Percentiles rank a stretch among this genome's conserved stretches.
These are phyloP conservation scores for Choreutis nemorana DNA, from an alignment of 2,888 invertebrate genomes.

Conservation along the genomic window DNA sequence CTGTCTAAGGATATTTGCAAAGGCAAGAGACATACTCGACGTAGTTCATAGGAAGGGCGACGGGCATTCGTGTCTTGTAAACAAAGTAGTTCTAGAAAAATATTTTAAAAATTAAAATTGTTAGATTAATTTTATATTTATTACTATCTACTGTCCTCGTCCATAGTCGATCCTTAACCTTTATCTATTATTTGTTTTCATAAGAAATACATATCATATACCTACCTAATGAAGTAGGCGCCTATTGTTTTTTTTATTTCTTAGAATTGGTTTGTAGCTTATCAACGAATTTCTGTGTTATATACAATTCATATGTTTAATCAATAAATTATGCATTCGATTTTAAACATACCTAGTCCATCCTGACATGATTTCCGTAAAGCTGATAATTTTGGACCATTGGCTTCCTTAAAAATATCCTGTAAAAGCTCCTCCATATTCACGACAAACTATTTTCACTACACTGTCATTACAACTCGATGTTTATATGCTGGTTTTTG, in stretches of 20 bases:
- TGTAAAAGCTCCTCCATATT: constrained; percentile 87
- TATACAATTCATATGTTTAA: constrained; percentile 1
- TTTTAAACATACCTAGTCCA: constrained; percentile 75
- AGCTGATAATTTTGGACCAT: constrained; percentile 76
- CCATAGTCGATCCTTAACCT: too few relatives aligned
- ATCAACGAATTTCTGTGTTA: too few relatives aligned
- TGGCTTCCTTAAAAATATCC: constrained; percentile 85
- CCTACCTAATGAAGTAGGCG: neutral
- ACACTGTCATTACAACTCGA: too few relatives aligned
- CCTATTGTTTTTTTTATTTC: too few relatives aligned
- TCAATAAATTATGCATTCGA: constrained; percentile 1
- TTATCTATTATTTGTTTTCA: too few relatives aligned
- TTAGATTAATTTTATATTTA: neutral
- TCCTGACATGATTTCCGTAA: constrained; percentile 86
- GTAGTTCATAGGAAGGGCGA: constrained; percentile 83
- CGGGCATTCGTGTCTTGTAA: constrained; percentile 80
- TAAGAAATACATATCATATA: too few relatives aligned
- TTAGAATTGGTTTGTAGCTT: too few relatives aligned
- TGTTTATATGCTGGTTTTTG: neutral
- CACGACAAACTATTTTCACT: constrained; percentile 16
- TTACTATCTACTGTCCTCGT: neutral
- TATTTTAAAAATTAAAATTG: neutral
- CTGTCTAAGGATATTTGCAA: constrained; percentile 89
- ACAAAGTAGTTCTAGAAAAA: constrained; percentile 76
- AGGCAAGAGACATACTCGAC: constrained; percentile 84